Evolutionary conservation across 2,888 invertebrate genomes (phyloP), one percentile per base, ranked within the genome.

Genomic region (Rotaria magnacalcarata): DNA sequence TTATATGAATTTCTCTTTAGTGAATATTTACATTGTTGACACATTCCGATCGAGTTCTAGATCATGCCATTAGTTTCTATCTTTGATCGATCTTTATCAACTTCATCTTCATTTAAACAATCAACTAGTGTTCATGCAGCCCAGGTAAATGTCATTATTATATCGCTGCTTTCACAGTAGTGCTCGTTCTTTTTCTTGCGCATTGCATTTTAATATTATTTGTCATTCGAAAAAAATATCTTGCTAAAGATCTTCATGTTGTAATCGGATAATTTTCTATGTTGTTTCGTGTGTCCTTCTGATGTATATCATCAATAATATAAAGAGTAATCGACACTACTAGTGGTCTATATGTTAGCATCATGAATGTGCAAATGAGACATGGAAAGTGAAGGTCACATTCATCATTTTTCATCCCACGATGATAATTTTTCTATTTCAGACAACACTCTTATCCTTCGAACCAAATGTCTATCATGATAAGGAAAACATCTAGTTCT

Each of bases 331-430:
- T 34, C 34, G 67, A 67, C 56, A 56, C 24, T 8, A 21, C 56
- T 24, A 67, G 34, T 34, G 34, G 34, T 67, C 67, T 67, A 34
- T 67, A 19, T 34, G 67, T 19, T 19, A 27, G 34, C n/a, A 3
- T 67, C 34, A 67, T 67, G 34, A 67, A 67, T 67, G 67, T 67
- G 67, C 67, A 67, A 67, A 67, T 67, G 67, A 67, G 67, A 34
- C 67, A 67, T 67, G 16, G 16, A 67, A 67, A 67, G 27, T 67
- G 67, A 67, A 67, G 67, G 67, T 41, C 19, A 41, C 34, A 34
- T 67, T 34, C 67, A 34, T 34, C 34, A 34, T 67, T 19, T 67
- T 34, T 67, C 67, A 67, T 34, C 50, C 19, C 1, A 67, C 14
- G 19, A 67, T 67, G 67, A 34, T 34, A 67, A 67, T 67, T 67